Evolutionary conservation across 1,140 invertebrate genomes (phyloP).

Genomic region (Leucophenga varia): DNA sequence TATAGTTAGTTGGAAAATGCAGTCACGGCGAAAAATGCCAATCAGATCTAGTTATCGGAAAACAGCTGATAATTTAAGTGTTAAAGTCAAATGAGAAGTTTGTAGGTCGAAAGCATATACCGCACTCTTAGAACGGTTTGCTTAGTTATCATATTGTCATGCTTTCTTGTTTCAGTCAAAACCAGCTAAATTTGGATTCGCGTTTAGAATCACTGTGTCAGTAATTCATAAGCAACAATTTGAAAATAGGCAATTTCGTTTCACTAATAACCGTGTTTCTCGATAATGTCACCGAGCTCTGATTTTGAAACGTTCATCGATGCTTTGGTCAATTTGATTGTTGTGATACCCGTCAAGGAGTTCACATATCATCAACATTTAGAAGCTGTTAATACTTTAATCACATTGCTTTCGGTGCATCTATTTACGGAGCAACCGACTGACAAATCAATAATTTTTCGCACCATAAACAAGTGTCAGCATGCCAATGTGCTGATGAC

Average conservation of each 20-base stretch:
- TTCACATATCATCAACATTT: constrained; percentile 86
- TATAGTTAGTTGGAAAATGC: too few species aligned
- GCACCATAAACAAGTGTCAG: constrained; percentile 73
- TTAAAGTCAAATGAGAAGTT: constrained; percentile 82
- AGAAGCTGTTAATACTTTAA: constrained; percentile 83
- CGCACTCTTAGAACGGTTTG: constrained; percentile 90
- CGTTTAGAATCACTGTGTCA: constrained; percentile 73
- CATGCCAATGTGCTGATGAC: constrained; percentile 70
- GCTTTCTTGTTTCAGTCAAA: constrained; percentile 64
- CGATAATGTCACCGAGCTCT: constrained; percentile 73
- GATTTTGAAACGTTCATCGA: constrained; percentile 60
- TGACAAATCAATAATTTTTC: constrained; percentile 56
- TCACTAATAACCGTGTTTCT: constrained; percentile 84
- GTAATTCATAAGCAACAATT: constrained; percentile 76
- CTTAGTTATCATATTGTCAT: constrained; percentile 87
- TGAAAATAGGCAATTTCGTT: constrained; percentile 82
- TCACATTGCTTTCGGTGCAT: constrained; percentile 86
- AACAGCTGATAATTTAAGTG: too few species aligned
- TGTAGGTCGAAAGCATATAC: constrained; percentile 75
- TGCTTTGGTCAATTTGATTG: constrained; percentile 51
- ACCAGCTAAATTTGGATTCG: constrained; percentile 79
- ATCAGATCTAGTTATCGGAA: too few species aligned
- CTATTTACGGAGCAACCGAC: constrained; percentile 70
- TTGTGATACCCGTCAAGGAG: constrained; percentile 60
- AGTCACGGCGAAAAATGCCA: too few species aligned